Percentiles rank a stretch among this genome's conserved stretches.
phyloP scores from a whole-genome alignment of 2,888 invertebrate genomes.

The Lasioglossum calceatum region DNA sequence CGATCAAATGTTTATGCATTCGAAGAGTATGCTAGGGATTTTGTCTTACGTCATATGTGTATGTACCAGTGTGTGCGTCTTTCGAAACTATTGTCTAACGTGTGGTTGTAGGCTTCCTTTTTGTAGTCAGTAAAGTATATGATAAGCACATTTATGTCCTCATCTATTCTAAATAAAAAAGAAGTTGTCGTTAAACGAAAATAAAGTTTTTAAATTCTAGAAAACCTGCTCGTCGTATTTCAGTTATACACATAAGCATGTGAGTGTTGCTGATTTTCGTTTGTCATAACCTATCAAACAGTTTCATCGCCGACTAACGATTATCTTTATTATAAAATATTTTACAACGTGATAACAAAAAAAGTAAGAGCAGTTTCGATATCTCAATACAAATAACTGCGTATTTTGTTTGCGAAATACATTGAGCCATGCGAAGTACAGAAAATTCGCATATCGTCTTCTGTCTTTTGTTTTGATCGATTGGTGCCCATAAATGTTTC shows the following conservation, averaged over 20 bases:
- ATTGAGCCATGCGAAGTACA: constrained; percentile 15
- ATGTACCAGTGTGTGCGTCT: constrained; percentile 6
- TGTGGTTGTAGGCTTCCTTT: constrained; percentile 5
- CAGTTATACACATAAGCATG: constrained; percentile 43
- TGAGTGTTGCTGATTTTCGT: constrained; percentile 52
- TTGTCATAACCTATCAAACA: constrained; percentile 48
- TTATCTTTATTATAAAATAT: constrained; percentile 80
- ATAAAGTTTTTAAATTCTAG: constrained; percentile 46
- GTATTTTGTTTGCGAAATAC: constrained; percentile 18
- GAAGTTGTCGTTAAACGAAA: constrained; percentile 45
- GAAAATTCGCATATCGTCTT: constrained; percentile 29
- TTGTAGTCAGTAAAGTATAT: constrained; percentile 3
- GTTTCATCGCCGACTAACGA: constrained; percentile 58
- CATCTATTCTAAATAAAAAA: constrained; percentile 43
- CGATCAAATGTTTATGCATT: constrained; percentile 22
- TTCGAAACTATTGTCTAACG: constrained; percentile 32
- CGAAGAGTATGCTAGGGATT: constrained; percentile 46
- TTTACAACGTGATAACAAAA: constrained; percentile 77
- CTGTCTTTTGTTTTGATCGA: constrained; percentile 56
- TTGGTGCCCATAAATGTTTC: constrained; percentile 40
- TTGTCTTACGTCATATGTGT: constrained; percentile 20
- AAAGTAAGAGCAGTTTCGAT: constrained; percentile 45
- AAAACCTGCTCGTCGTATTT: constrained; percentile 33
- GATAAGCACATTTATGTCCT: constrained; percentile 36
- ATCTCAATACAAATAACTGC: constrained; percentile 29